A percentile compares a stretch with the other conserved stretches of the same genome.
phyloP scores from a whole-genome alignment of 2,797 vertebrate species.

The Phrynocephalus vlangalii region DNA sequence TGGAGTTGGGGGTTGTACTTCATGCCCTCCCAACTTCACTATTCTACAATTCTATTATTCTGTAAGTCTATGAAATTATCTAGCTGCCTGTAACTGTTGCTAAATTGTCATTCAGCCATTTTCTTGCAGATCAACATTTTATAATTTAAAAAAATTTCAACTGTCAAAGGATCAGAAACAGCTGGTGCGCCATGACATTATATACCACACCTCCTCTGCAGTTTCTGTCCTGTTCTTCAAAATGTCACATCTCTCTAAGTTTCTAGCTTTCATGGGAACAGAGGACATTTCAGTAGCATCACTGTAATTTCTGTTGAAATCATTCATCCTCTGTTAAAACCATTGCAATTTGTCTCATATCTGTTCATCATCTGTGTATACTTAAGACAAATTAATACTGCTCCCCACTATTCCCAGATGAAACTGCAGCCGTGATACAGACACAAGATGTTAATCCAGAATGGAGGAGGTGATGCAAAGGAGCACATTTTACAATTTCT shows the following conservation, averaged over 20 bases:
- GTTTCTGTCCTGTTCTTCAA: conserved; percentile 32
- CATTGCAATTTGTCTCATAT: background rate
- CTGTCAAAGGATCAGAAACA: conserved; percentile 36
- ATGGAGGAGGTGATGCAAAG: background rate
- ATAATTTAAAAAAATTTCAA: background rate
- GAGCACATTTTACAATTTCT: background rate
- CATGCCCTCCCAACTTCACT: too few species aligned
- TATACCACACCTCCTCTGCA: conserved; percentile 31
- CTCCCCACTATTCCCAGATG: background rate
- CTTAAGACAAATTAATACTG: background rate
- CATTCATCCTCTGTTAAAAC: background rate
- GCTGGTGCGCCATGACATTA: conserved; percentile 14
- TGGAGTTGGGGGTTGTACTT: too few species aligned
- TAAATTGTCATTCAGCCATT: background rate
- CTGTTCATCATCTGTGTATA: background rate
- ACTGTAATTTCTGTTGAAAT: background rate
- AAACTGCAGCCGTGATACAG: background rate
- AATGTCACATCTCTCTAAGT: conserved; percentile 28
- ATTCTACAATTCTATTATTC: too few species aligned
- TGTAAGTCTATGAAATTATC: background rate
- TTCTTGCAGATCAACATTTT: background rate
- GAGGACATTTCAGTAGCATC: background rate
- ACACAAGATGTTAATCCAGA: background rate
- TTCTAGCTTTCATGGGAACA: conserved; percentile 4
- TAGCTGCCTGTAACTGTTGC: background rate